Base-by-base conservation (phyloP, 2,888 invertebrate species). In the Xanthia togata region DNA sequence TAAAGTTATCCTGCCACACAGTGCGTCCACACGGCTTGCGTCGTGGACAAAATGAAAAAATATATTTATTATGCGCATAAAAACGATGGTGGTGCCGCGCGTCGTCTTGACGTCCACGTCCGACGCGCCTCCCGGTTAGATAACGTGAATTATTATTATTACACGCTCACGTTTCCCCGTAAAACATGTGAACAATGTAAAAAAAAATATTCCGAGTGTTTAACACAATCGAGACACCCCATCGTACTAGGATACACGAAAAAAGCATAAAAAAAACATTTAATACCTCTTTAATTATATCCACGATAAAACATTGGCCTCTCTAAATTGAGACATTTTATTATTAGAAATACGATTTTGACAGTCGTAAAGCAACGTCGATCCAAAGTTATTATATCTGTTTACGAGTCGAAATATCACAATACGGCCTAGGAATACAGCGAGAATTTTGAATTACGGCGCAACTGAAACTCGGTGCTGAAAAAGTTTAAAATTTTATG, bases 321-420 rank as follows among this genome's bases (percentile, higher is more conserved):
- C 92, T 91, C 94, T 92, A 94, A 95, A 96, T 96, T 95, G 95
- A 95, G 96, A 94, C 94, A 92, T 95, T 96, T 96, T 96, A 95
- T 95, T 96, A 95, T 96, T 95, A 95, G 95, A 94, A 95, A 96
- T 95, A 95, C 94, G 94, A 94, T 96, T 96, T 96, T 94, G 94
- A 95, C 93, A 92, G 95, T 94, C 95, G 92, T 96, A 96, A 96
- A 96, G 90, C 91, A 91, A 89, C 92, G 92, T 91, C 90, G 92
- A 93, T 91, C 92, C 91, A 79, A 87, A 92, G 95, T 94, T 95
- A 95, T 95, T 94, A 94, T 95, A 92, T 92, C 90, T 88, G 92
- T 95, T 96, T 95, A 96, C 93, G 95, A 95, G 91, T 92, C 88
- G 84, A 91, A 94, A 94, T 93, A 95, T 93, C 89, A 94, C 93